These are phyloP conservation scores for Drosophila dunni DNA, from an alignment of 1,140 invertebrate species.

Conservation along the genomic window DNA sequence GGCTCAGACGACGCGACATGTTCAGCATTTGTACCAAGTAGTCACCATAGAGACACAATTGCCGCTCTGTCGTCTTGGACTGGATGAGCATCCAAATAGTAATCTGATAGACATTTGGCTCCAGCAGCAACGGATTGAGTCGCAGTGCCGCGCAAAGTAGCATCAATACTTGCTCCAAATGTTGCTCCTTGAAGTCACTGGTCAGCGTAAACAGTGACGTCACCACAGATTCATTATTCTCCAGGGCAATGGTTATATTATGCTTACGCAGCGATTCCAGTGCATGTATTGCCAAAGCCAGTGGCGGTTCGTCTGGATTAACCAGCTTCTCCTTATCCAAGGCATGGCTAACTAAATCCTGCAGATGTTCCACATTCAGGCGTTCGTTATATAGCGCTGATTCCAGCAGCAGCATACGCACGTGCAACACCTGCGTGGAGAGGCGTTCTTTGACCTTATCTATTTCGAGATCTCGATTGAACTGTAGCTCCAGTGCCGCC, in stretches of 20 bases:
- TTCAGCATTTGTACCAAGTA: constrained; percentile 71
- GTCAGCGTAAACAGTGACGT: constrained; percentile 27
- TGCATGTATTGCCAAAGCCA: constrained; percentile 37
- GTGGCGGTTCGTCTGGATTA: neutral
- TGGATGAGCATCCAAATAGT: constrained; percentile 67
- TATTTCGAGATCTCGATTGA: constrained; percentile 7
- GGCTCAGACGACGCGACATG: constrained; percentile 72
- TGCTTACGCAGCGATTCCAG: constrained; percentile 65
- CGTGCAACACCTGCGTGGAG: constrained; percentile 25
- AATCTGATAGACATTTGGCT: constrained; percentile 68
- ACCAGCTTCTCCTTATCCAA: neutral
- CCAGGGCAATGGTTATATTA: constrained; percentile 46
- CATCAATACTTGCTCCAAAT: constrained; percentile 50
- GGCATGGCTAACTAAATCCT: neutral
- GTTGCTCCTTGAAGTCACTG: neutral
- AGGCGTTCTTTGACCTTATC: neutral
- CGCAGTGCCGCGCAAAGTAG: constrained; percentile 67
- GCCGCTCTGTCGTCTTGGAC: constrained; percentile 24
- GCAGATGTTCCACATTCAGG: neutral
- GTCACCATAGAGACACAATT: constrained; percentile 58
- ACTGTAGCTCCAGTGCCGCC: constrained; percentile 52
- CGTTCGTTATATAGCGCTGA: constrained; percentile 38
- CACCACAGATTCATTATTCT: constrained; percentile 24
- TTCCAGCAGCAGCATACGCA: constrained; percentile 52
- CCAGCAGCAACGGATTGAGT: constrained; percentile 76